Percentiles rank a stretch among this genome's conserved stretches.
Conservation (phyloP, 2,113 vertebrate genomes). For the Fregetta grallaria region DNA sequence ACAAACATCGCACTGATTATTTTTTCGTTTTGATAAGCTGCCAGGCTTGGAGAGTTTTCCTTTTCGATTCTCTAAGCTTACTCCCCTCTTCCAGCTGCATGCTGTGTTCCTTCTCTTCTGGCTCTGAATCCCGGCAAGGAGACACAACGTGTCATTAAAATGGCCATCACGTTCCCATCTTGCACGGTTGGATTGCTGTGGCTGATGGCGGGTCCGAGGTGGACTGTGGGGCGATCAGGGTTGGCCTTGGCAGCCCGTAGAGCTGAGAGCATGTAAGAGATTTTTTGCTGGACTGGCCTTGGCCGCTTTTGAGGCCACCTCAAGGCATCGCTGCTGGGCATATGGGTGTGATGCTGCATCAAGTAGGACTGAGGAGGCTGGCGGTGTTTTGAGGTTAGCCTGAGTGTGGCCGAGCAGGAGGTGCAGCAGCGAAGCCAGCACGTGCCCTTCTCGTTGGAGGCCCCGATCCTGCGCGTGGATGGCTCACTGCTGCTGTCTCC, state of each 20-base stretch:
- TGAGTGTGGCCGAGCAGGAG: accelerated
- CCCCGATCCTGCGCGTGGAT: accelerated
- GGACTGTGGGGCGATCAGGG: accelerated
- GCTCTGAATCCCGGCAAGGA: neutral
- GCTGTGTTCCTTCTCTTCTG: neutral
- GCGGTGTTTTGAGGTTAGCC: accelerated
- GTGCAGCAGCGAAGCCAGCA: neutral
- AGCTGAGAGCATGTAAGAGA: accelerated
- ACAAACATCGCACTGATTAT: neutral
- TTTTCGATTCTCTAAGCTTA: neutral
- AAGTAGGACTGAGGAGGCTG: accelerated
- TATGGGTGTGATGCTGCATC: accelerated
- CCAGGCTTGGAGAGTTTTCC: neutral
- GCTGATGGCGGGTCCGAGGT: neutral
- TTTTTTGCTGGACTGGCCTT: neutral
- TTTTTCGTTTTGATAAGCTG: conserved; percentile 23
- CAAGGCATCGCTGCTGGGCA: accelerated
- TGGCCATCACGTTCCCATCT: accelerated
- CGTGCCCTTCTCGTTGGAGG: accelerated
- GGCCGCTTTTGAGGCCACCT: neutral
- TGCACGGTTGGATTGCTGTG: neutral
- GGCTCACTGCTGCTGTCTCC: neutral
- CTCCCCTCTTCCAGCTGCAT: neutral
- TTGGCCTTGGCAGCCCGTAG: neutral
- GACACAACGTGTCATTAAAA: accelerated